Base-by-base conservation (phyloP, 1,140 invertebrate genomes). In the Nymphalis io region DNA sequence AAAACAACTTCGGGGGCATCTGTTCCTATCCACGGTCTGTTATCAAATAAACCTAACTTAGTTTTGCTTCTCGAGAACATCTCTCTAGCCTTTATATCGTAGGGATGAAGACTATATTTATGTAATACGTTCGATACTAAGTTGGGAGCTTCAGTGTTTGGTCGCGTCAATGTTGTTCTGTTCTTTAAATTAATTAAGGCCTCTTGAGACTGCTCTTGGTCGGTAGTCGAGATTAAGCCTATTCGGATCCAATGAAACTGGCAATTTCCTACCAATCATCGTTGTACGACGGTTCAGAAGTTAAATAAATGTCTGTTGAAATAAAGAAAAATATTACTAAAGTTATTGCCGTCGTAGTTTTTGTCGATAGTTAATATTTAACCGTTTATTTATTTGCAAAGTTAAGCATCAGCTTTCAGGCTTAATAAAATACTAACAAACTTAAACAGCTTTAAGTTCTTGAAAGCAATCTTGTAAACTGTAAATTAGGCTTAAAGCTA, bases 121-220 rank as follows among this genome's bases (percentile, higher is more conserved):
- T 10, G 11, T 48, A 21, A 20, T 33, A 44, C 21, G 59, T 16
- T 12, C 11, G 61, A 65, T 18, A 20, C 20, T 21, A 18, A 18
- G n/a, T 38, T 21, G 60, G n/a, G 21, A 60, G 21, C 16, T 40
- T n/a, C 39, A 46, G 21, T 66, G 55, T 46, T 73, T 64, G 64
- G 27, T 70, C 55, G 62, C 46, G 71, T 76, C 62, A 69, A 78
- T 83, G 80, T 85, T 82, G 81, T 79, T 85, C 79, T 86, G 83
- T 88, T 87, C 80, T 88, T 88, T 80, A 84, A 85, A 86, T 88
- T 88, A 88, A 88, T 85, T 89, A 82, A 51, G 74, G 78, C 85
- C 84, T 86, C 87, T 89, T 80, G 87, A 88, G 83, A 82, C 74
- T 63, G 60, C 27, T 59, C 13, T 59, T 57, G 48, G 46, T 51